phyloP scores from a whole-genome alignment of 2,797 vertebrate species.

The Xiphorhynchus erythropygius region DNA sequence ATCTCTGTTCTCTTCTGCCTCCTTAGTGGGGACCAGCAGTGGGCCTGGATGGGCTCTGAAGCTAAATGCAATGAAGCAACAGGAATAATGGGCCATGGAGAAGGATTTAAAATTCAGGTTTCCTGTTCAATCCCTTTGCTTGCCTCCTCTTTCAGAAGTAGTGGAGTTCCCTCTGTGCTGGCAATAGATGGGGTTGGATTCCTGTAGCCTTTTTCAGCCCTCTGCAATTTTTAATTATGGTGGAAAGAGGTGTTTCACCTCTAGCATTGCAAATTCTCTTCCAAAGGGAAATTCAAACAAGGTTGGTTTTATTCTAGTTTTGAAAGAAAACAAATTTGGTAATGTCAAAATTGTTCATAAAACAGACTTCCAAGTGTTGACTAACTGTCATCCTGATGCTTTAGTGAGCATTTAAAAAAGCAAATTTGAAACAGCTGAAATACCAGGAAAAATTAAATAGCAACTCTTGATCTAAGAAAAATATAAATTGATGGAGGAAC shows the following conservation, averaged over 20 bases:
- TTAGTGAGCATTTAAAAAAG: neutral
- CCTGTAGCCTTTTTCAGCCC: neutral
- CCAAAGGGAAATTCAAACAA: neutral
- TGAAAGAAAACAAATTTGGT: conserved; percentile 35
- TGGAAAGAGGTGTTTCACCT: neutral
- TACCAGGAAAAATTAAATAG: conserved; percentile 31
- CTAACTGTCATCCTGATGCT: neutral
- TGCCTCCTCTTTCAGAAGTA: neutral
- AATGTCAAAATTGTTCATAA: neutral
- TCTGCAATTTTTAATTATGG: neutral
- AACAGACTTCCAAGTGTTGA: neutral
- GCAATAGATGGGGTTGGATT: neutral
- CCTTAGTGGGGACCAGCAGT: neutral
- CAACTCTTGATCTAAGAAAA: conserved; percentile 31
- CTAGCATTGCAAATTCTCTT: neutral
- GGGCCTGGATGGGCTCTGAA: neutral
- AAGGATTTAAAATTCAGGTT: neutral
- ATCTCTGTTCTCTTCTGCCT: neutral
- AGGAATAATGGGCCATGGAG: neutral
- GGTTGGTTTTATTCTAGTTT: neutral
- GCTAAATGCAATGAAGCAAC: neutral
- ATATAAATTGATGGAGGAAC: conserved; percentile 12
- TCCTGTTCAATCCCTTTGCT: neutral
- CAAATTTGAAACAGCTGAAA: conserved; percentile 13
- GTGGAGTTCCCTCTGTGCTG: neutral